Evolutionary conservation across 1,140 invertebrate species (phyloP).

Genomic region (Pygmarrhopalites habei): DNA sequence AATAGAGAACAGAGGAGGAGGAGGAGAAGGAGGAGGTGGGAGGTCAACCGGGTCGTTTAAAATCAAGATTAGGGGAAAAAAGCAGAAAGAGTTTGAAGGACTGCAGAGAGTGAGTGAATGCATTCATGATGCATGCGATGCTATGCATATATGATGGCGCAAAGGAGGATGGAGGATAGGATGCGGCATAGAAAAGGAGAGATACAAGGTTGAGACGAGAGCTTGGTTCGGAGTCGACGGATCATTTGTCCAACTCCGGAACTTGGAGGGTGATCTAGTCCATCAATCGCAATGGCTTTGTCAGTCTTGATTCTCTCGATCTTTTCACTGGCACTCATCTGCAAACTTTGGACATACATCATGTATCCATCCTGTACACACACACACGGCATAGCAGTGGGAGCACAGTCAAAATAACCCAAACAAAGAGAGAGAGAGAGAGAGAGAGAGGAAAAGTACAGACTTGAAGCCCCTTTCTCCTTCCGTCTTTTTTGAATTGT

Average conservation of each 20-base stretch:
- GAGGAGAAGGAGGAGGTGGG: too few species aligned
- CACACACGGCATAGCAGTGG: background rate
- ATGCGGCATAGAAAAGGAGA: too few species aligned
- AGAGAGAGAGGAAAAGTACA: background rate
- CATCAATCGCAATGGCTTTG: slow-evolving; percentile 36
- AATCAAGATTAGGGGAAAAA: too few species aligned
- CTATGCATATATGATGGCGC: too few species aligned
- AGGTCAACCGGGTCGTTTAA: too few species aligned
- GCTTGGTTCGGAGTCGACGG: background rate
- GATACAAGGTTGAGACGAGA: background rate
- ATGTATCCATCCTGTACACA: background rate
- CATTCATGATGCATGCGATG: too few species aligned
- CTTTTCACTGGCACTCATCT: slow-evolving; percentile 34
- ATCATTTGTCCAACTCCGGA: slow-evolving; percentile 38
- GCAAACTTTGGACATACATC: slow-evolving; percentile 30
- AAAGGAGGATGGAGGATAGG: too few species aligned
- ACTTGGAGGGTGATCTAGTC: slow-evolving; percentile 38
- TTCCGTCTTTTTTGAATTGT: too few species aligned
- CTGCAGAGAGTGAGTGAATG: too few species aligned
- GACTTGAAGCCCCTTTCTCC: too few species aligned
- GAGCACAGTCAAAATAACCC: background rate
- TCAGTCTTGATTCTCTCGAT: slow-evolving; percentile 24
- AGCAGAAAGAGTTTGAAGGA: too few species aligned
- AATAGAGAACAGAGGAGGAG: too few species aligned
- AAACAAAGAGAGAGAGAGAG: background rate